Base-by-base conservation (phyloP, 2,113 vertebrate genomes). In the Percina caprodes region DNA sequence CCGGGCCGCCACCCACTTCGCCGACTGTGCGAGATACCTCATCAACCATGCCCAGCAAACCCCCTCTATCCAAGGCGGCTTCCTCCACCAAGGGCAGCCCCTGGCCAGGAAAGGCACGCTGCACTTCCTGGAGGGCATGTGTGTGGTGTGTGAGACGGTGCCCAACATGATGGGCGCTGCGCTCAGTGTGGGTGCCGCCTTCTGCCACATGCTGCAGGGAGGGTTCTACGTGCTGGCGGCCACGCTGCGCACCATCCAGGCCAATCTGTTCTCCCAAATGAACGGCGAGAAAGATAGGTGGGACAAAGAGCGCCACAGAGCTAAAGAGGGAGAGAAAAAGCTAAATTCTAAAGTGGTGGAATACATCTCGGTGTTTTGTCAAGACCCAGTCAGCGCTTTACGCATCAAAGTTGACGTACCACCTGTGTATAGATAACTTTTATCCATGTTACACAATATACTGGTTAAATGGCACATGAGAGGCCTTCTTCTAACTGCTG, bases 351-450 rank as follows among this genome's bases (percentile, higher is more conserved):
- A 90, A 72, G 90, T 94, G 66, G 21, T 91, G 87, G 91, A 93
- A 68, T 94, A 93, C 79, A 88, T 94, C 66, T 93, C 93, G 5
- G 92, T 94, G 74, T 94, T 94, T 51, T 94, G 93, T 66, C 92
- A 94, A 68, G 93, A 94, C 84, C 93, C 93, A 0, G 91, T 93
- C 85, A 93, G 91, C 83, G 91, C 93, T 52, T 73, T 94, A 52
- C 92, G 92, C 83, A 93, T 94, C 81, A 93, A 93, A 67, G 93
- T 94, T 10, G 92, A 94, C 77, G 89, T 93, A 33, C 93, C 92
- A 42, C 92, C 93, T n/a, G 89, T 94, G 66, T 94, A 94, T 61
- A 89, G 93, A 92, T 94, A 91, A 80, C 62, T 49, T 63, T 12
- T 45, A 35, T 68, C 49, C 19, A n/a, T 42, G 26, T 61, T 55